Conservation (phyloP, 2,888 invertebrate species). For the Neoscelio sp. region DNA sequence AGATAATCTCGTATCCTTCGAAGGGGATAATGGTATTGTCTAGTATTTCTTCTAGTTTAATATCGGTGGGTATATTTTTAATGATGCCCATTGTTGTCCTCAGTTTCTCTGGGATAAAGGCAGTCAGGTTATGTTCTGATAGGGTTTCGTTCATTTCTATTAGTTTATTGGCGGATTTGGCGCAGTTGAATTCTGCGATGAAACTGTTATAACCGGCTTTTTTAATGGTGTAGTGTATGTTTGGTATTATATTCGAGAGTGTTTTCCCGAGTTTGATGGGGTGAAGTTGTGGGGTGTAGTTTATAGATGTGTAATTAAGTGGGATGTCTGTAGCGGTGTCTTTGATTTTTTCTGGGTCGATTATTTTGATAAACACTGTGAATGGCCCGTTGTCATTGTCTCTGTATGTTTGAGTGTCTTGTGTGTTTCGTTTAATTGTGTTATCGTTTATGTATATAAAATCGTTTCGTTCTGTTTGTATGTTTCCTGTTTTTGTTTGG, state of each 20-base stretch:
- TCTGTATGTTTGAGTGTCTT: not conserved
- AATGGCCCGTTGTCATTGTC: not conserved
- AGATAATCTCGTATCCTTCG: not conserved
- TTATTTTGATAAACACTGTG: not conserved
- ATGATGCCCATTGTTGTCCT: not conserved
- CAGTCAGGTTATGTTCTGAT: not conserved
- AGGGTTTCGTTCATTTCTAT: not conserved
- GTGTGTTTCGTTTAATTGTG: not conserved
- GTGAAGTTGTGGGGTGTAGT: not conserved
- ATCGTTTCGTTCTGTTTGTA: too few relatives aligned
- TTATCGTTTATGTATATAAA: too few relatives aligned
- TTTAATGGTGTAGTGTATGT: not conserved
- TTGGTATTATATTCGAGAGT: not conserved
- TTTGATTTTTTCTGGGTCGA: not conserved
- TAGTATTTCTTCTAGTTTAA: not conserved
- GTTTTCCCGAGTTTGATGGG: not conserved
- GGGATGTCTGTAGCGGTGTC: too few relatives aligned
- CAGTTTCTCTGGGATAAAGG: not conserved
- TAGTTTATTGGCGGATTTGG: slow-evolving; percentile 1
- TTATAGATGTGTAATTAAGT: too few relatives aligned
- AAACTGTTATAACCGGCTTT: not conserved
- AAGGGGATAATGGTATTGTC: not conserved
- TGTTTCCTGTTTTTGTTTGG: too few relatives aligned
- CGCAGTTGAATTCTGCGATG: not conserved
- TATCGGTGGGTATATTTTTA: not conserved